Evolutionary conservation across 1,140 invertebrate species (phyloP).

Genomic region (Caenorhabditis remanei): DNA sequence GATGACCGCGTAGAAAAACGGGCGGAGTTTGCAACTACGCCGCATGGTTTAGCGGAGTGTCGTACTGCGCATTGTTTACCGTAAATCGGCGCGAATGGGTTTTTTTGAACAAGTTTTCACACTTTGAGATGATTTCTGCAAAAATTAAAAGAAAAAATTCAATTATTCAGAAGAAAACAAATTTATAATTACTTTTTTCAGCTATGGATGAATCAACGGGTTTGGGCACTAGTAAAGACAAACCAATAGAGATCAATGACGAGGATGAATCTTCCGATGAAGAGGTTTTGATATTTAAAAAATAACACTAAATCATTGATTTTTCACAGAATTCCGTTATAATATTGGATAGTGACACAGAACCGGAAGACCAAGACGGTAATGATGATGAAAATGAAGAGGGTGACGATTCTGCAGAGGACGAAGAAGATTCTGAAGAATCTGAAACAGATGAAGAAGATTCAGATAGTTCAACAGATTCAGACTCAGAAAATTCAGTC

Average conservation of each 20-base stretch:
- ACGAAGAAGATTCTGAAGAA: slow-evolving; percentile 24
- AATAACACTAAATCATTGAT: neutral
- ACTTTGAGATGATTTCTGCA: neutral
- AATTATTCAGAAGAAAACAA: neutral
- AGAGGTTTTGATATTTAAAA: slow-evolving; percentile 12
- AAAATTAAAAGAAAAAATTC: neutral
- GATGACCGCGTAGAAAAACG: too few species aligned
- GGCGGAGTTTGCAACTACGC: slow-evolving; percentile 1
- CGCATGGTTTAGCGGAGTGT: slow-evolving; percentile 16
- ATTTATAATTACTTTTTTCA: neutral
- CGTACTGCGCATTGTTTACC: slow-evolving; percentile 18
- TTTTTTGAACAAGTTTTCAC: neutral
- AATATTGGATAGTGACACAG: slow-evolving; percentile 30
- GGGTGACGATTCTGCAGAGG: neutral
- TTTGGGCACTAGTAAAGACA: slow-evolving; percentile 2
- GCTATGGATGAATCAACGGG: neutral
- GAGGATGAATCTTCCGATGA: slow-evolving; percentile 42
- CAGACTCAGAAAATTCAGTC: slow-evolving; percentile 47
- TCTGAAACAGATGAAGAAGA: slow-evolving; percentile 49
- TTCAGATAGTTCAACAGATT: slow-evolving; percentile 5
- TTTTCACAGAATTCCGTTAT: slow-evolving; percentile 25
- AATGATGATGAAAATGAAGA: neutral
- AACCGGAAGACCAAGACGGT: neutral
- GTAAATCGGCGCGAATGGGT: slow-evolving; percentile 19
- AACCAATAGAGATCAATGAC: slow-evolving; percentile 29